phyloP scores from a whole-genome alignment of 2,797 vertebrate genomes.

The Poecilia picta region DNA sequence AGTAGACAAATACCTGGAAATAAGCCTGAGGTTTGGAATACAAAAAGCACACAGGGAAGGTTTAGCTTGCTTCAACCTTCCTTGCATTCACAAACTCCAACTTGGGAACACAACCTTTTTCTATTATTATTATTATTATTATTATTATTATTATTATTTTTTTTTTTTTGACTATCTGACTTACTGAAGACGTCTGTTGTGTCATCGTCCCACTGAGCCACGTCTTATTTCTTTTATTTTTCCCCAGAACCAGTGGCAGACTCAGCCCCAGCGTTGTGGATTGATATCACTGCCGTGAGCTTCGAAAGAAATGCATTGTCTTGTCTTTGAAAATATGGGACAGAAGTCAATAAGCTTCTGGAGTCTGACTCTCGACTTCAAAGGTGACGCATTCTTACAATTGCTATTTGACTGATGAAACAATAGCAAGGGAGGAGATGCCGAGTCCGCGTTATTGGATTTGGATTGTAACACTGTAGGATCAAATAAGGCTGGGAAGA shows the following conservation, averaged over 20 bases:
- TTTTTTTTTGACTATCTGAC: not conserved
- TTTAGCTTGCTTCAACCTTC: not conserved
- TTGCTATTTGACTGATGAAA: constrained; percentile 66
- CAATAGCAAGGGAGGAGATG: constrained; percentile 62
- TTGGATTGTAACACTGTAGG: constrained; percentile 77
- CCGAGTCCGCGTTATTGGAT: constrained; percentile 78
- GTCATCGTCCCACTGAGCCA: not conserved
- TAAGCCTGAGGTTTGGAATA: not conserved
- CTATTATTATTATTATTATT: not conserved
- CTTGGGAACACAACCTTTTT: not conserved
- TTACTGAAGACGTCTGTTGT: not conserved
- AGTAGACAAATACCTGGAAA: not conserved
- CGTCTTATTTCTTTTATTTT: not conserved
- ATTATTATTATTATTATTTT: too few species aligned
- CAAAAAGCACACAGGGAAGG: not conserved
- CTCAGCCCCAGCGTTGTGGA: constrained; percentile 53
- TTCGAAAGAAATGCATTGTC: constrained; percentile 69
- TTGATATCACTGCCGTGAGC: constrained; percentile 60
- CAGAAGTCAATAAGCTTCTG: constrained; percentile 65
- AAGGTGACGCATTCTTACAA: constrained; percentile 44
- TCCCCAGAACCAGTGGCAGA: not conserved
- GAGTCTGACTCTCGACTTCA: constrained; percentile 48
- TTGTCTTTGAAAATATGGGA: constrained; percentile 70
- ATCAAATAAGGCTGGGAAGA: constrained; percentile 68
- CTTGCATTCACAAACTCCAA: not conserved